Evolutionary conservation across 2,797 vertebrate species (phyloP).

Genomic region (Tokudaia muenninki): DNA sequence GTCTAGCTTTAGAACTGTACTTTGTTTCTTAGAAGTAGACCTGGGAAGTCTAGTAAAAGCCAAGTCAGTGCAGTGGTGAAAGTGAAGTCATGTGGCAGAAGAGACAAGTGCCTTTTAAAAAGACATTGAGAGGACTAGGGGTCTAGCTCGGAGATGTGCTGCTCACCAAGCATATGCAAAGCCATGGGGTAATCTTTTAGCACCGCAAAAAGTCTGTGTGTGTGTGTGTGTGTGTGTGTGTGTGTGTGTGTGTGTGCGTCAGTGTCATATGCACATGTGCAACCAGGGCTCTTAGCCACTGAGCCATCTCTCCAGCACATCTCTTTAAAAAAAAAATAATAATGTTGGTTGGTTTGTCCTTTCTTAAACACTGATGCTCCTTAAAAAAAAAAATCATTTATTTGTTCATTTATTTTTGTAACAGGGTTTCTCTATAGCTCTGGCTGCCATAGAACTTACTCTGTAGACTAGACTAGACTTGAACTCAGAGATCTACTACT

Average conservation of each 20-base stretch:
- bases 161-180: background rate
- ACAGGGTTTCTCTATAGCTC: background rate
- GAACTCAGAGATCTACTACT: background rate
- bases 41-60: background rate
- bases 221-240: too few relatives aligned
- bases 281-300: background rate
- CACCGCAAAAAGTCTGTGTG: background rate
- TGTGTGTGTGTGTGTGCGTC: too few relatives aligned
- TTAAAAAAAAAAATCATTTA: background rate
- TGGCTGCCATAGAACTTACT: background rate
- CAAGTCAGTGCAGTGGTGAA: background rate
- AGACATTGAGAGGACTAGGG: background rate
- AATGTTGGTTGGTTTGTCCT: background rate
- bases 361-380: background rate
- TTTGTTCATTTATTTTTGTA: background rate
- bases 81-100: background rate
- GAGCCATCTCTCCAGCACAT: background rate
- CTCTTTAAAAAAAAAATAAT: background rate
- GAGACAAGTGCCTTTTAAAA: background rate
- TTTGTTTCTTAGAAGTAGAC: constrained; percentile 9
- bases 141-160: background rate
- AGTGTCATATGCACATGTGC: background rate
- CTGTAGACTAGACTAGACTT: background rate
- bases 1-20: background rate
- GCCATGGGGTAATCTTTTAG: background rate